Percentiles rank a stretch among this genome's conserved stretches.
Evolutionary conservation across 2,888 invertebrate species (phyloP).

Genomic region (Hemicrepidius hirtus): DNA sequence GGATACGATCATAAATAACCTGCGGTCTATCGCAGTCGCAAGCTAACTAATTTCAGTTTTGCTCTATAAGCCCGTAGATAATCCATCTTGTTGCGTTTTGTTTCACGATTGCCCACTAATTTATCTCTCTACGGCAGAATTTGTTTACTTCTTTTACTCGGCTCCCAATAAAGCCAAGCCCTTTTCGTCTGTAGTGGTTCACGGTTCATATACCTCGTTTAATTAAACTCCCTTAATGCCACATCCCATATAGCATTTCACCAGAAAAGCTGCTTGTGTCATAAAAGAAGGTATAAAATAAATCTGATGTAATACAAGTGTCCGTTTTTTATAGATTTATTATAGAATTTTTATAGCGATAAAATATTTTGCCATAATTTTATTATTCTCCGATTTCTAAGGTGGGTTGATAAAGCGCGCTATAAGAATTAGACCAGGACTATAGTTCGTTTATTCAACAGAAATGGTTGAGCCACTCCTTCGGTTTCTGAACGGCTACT

Average conservation of each 20-base stretch:
- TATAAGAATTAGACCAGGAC: too few species aligned
- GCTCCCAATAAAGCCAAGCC: slow-evolving; percentile 15
- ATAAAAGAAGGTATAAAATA: slow-evolving; percentile 24
- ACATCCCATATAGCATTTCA: background rate
- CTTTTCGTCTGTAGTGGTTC: slow-evolving; percentile 13
- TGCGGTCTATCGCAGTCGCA: slow-evolving; percentile 31
- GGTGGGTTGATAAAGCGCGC: too few species aligned
- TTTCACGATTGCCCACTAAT: slow-evolving; percentile 25
- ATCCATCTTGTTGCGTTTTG: slow-evolving; percentile 36
- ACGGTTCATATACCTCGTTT: slow-evolving; percentile 24
- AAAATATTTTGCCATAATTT: background rate
- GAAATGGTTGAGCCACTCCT: too few species aligned
- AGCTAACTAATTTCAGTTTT: slow-evolving; percentile 37
- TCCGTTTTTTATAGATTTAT: background rate
- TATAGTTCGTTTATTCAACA: too few species aligned
- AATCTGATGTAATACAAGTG: slow-evolving; percentile 1
- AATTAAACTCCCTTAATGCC: slow-evolving; percentile 19
- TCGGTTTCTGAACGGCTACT: too few species aligned
- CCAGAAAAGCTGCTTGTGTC: slow-evolving; percentile 11
- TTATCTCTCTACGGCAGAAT: slow-evolving; percentile 18
- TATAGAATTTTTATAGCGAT: background rate
- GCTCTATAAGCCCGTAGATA: slow-evolving; percentile 21
- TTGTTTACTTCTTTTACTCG: slow-evolving; percentile 28
- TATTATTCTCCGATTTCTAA: too few species aligned
- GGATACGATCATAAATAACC: slow-evolving; percentile 34